Evolutionary conservation across 2,113 vertebrate species (phyloP), one percentile per base, ranked within the genome.

Genomic region (Cathartes aura): DNA sequence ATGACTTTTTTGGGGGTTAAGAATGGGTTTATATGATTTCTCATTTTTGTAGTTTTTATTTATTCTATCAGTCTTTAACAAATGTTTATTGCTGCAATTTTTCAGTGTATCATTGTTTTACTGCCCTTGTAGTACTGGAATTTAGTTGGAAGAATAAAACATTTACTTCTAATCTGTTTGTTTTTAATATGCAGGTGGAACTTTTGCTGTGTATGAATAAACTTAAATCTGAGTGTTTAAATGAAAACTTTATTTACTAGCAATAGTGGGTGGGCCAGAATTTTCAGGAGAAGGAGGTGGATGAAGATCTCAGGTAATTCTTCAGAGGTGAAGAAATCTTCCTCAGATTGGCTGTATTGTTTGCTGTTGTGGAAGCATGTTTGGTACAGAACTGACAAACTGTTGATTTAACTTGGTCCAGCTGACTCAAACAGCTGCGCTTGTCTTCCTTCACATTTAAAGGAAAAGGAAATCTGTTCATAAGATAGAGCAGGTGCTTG

Each of bases 61-160:
- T 98, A 98, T 98, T 99, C 98, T 98, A 93, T 98, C 98, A 97
- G 97, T 98, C 98, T 98, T 99, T 98, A 98, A 99, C 98, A 98
- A 98, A 98, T 98, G 98, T 99, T 99, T 99, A 98, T 98, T 98
- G 98, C 98, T 98, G 98, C 98, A 98, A 98, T 97, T 96, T 97
- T 96, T 96, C 97, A 97, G 98, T 98, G 98, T 99, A 98, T 98
- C 97, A 97, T 98, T 98, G 98, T 99, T 99, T 99, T 99, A 99
- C 98, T 99, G 98, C 98, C 98, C 98, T 98, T 99, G 98, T 98
- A 98, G 99, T 98, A 99, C 98, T 98, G 98, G 98, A 99, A 98
- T 99, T 99, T 99, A 98, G 98, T 99, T 99, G 98, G 98, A 98
- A 98, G 98, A 99, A 99, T 99, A 99, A 99, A 99, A 98, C 97